Percentiles rank a stretch among this genome's conserved stretches.
These are phyloP conservation scores for Chionis minor DNA, from an alignment of 2,113 vertebrate species.

Conservation along the genomic window DNA sequence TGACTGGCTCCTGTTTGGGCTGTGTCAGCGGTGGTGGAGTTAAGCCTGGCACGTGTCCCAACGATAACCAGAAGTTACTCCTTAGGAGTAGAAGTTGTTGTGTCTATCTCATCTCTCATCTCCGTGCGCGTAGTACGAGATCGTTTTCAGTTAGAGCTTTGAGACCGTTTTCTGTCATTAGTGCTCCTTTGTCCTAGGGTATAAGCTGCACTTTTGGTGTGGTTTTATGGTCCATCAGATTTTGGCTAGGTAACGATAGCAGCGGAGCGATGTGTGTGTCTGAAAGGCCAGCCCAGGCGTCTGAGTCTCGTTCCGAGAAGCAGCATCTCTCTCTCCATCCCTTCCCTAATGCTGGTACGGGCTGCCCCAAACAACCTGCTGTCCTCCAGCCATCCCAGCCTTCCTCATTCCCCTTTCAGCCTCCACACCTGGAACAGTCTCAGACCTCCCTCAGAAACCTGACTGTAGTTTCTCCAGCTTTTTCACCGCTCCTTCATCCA, in stretches of 20 bases:
- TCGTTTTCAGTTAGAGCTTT: neutral
- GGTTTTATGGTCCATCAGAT: neutral
- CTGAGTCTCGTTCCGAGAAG: neutral
- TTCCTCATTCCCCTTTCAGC: neutral
- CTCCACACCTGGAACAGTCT: neutral
- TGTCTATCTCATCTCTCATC: neutral
- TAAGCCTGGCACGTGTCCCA: neutral
- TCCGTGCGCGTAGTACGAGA: rapidly evolving
- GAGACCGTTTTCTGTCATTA: rapidly evolving
- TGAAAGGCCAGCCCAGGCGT: neutral
- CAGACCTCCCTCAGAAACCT: neutral
- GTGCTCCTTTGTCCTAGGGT: neutral
- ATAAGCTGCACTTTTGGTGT: neutral
- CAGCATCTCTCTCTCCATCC: neutral
- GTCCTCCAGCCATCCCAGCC: neutral
- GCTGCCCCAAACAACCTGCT: neutral
- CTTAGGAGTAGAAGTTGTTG: neutral
- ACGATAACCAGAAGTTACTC: neutral
- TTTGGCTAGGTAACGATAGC: neutral
- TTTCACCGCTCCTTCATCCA: neutral
- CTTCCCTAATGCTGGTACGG: neutral
- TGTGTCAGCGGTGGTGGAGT: neutral
- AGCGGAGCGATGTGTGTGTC: rapidly evolving
- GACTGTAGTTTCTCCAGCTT: neutral
- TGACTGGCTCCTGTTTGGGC: neutral